Conservation (phyloP, 2,797 vertebrate species). For the Pyrocephalus nanus region DNA sequence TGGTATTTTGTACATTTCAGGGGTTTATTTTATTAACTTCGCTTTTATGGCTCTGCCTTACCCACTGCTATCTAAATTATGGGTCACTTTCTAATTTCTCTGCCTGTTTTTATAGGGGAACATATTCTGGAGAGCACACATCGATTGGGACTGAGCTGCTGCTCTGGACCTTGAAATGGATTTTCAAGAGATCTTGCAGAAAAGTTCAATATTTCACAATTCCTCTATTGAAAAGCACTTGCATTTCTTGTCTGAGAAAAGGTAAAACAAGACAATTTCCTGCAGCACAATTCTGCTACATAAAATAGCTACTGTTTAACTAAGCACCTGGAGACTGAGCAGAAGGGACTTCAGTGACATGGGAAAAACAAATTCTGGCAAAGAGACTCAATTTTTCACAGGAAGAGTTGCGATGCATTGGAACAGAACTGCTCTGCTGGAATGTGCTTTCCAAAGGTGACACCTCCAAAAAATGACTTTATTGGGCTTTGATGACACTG, state of each 20-base stretch:
- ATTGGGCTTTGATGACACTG: not conserved
- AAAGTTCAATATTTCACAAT: conserved; percentile 47
- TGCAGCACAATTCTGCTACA: not conserved
- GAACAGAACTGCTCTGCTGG: not conserved
- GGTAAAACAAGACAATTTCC: not conserved
- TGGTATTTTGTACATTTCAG: not conserved
- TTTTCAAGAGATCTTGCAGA: conserved; percentile 57
- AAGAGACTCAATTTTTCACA: not conserved
- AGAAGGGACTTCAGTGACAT: not conserved
- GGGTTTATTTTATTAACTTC: not conserved
- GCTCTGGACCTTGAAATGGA: not conserved
- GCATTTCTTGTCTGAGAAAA: not conserved
- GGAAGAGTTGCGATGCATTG: not conserved
- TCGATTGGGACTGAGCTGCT: not conserved
- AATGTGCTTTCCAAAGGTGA: not conserved
- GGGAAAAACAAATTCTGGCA: not conserved
- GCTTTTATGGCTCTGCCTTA: not conserved
- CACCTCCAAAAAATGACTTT: not conserved
- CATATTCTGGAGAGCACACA: not conserved
- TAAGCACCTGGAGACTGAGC: not conserved
- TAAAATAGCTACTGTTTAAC: not conserved
- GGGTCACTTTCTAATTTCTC: not conserved
- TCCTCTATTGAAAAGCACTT: conserved; percentile 9
- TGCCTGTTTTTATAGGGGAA: not conserved
- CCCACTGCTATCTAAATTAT: not conserved